Evolutionary conservation across 1,140 invertebrate species (phyloP).

Genomic region (Aphelinus atriplicis): DNA sequence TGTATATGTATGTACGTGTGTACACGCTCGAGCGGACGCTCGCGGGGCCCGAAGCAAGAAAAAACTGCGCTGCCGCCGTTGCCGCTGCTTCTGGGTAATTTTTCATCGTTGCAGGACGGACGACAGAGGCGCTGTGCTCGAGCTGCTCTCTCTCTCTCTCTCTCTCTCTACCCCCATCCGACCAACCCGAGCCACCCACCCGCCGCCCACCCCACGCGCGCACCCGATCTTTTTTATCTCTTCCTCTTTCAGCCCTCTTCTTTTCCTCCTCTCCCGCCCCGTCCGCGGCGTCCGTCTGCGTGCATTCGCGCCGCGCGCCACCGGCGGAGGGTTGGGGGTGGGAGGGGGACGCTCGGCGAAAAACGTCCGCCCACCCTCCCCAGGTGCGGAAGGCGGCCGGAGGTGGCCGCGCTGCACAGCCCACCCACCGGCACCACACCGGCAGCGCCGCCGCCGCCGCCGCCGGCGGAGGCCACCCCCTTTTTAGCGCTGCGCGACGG

Average conservation of each 20-base stretch:
- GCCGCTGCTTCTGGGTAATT: constrained; percentile 61
- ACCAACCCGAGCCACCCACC: constrained; percentile 33
- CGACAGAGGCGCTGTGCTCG: constrained; percentile 57
- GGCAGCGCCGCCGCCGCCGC: background rate
- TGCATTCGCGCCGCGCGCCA: constrained; percentile 16
- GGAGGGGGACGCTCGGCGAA: constrained; percentile 13
- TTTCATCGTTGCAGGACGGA: constrained; percentile 62
- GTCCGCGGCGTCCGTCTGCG: constrained; percentile 23
- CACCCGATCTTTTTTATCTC: background rate
- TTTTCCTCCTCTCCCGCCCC: constrained; percentile 4
- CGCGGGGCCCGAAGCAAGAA: constrained; percentile 45
- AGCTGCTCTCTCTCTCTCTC: constrained; percentile 31
- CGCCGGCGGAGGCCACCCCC: background rate
- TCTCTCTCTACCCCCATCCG: constrained; percentile 15
- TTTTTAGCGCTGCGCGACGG: background rate
- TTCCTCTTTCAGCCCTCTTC: constrained; percentile 10
- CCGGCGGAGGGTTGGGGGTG: background rate
- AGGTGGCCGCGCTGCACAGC: constrained; percentile 25
- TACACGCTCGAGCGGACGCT: too few relatives aligned
- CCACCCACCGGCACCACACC: constrained; percentile 20
- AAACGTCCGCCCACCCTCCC: constrained; percentile 43
- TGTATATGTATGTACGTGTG: background rate
- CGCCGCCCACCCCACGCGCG: constrained; percentile 23
- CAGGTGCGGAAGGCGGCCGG: background rate
- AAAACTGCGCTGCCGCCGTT: constrained; percentile 51